Evolutionary conservation across 2,888 invertebrate species (phyloP), one percentile per base, ranked within the genome.

Genomic region (Meta bourneti): DNA sequence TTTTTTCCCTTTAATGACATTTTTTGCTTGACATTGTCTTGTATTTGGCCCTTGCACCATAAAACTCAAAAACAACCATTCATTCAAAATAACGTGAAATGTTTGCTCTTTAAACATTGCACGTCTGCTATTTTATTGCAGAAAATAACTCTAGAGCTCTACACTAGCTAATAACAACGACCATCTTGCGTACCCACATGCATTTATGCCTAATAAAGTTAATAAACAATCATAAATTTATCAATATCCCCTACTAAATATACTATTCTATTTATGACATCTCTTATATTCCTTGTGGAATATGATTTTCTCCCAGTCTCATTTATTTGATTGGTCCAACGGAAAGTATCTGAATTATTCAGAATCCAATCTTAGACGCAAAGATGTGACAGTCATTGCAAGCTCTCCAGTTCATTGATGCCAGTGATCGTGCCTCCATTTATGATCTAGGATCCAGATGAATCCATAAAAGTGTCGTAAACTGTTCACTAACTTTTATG

Each of bases 331-430:
- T 82, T 82, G 70, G 82, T 7, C 34, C 34, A 7, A 8, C 5
- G 82, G 49, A 70, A 71, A 70, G 51, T 19, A 71, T 49, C 82
- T 82, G 82, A 82, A 82, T 82, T 48, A 82, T 82, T 82, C 82
- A 82, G 82, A 6, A 20, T 71, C 71, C 71, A 82, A 82, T 82
- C 82, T 49, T 51, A 51, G 52, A 9, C 82, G 16, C 69, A 8
- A 48, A 19, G 82, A 82, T 82, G 51, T 78, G 78, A 78, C 52
- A 52, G n/a, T 52, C 52, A 78, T 7, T 34, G 48, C 11, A 20
- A 75, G 75, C 34, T 75, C 75, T 75, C 19, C 8, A 11, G 34
- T 34, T 11, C 11, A 75, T 78, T 78, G 51, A n/a, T 78, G 16
- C 51, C 52, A 5, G 7, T 51, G 19, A 78, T 52, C 78, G 82